Evolutionary conservation across 2,797 vertebrate genomes (phyloP).

Genomic region (Malurus leucopterus): DNA sequence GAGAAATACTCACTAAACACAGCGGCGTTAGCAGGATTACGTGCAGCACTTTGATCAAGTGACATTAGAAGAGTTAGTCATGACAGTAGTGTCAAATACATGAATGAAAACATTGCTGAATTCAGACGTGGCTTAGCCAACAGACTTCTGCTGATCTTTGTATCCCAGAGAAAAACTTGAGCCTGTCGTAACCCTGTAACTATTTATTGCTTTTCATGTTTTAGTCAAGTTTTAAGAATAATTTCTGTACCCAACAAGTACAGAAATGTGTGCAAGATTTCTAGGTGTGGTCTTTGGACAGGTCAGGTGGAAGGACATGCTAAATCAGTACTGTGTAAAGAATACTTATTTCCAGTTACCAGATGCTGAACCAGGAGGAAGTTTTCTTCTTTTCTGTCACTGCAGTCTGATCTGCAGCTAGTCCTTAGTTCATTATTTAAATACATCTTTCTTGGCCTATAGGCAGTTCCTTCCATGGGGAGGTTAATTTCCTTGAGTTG

Average conservation of each 20-base stretch:
- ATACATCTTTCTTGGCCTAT: not conserved
- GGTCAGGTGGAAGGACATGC: not conserved
- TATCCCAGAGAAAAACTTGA: not conserved
- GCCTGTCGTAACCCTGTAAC: not conserved
- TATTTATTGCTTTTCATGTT: not conserved
- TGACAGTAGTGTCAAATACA: not conserved
- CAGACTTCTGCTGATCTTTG: not conserved
- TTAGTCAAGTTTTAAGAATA: not conserved
- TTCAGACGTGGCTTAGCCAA: not conserved
- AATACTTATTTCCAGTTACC: not conserved
- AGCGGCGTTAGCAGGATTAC: not conserved
- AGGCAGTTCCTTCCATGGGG: not conserved
- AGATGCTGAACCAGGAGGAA: not conserved
- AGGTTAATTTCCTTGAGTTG: not conserved
- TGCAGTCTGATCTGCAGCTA: not conserved
- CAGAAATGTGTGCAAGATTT: not conserved
- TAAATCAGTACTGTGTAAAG: not conserved
- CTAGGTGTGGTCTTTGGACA: not conserved
- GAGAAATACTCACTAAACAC: constrained; percentile 8
- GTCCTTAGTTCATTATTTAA: not conserved
- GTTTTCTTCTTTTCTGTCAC: not conserved
- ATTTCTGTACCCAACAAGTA: not conserved
- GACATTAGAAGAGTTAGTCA: not conserved
- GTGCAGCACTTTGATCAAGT: constrained; percentile 32
- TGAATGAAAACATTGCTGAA: not conserved